A percentile compares a stretch with the other conserved stretches of the same genome.
Evolutionary conservation across 2,113 vertebrate genomes (phyloP).

Genomic region (Leucopsar rothschildi): DNA sequence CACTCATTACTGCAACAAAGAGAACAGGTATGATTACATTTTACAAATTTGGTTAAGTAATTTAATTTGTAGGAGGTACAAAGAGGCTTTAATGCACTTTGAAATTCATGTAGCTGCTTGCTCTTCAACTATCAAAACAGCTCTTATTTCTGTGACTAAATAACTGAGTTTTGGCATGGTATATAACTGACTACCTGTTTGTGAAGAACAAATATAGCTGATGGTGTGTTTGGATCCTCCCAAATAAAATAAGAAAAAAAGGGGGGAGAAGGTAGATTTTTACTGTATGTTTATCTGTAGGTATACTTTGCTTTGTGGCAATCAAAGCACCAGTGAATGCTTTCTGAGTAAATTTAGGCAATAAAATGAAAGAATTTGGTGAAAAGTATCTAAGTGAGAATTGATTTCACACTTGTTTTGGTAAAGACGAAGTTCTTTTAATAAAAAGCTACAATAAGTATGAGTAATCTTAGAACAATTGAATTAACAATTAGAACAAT

Average conservation of each 20-base stretch:
- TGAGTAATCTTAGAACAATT: background rate
- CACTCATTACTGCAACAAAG: constrained; percentile 40
- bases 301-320: background rate
- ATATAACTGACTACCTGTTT: background rate
- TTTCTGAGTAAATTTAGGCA: background rate
- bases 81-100: background rate
- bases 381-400: background rate
- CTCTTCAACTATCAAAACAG: background rate
- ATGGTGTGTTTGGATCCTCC: background rate
- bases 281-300: background rate
- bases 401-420: background rate
- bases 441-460: background rate
- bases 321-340: background rate
- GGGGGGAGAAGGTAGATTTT: background rate
- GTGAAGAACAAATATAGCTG: background rate
- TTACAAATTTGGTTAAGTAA: background rate
- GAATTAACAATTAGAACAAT: background rate
- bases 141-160: background rate
- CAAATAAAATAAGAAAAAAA: background rate
- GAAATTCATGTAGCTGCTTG: background rate
- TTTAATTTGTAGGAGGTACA: background rate
- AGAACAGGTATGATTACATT: constrained; percentile 61
- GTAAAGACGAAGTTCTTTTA: background rate
- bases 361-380: background rate
- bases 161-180: background rate